A percentile compares a stretch with the other conserved stretches of the same genome.
phyloP scores from a whole-genome alignment of 2,888 invertebrate genomes.

The Spisula subtruncata region DNA sequence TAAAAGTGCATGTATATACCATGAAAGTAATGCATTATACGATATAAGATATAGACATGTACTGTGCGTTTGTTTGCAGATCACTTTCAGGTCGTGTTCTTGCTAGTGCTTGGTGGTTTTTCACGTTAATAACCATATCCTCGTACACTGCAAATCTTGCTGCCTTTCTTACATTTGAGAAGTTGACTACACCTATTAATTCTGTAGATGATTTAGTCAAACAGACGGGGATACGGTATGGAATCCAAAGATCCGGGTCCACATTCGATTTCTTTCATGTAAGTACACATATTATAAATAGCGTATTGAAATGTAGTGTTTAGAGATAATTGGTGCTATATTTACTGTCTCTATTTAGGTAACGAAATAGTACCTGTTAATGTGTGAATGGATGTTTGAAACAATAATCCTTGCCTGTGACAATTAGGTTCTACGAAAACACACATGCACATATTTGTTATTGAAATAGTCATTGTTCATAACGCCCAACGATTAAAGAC shows the following conservation, averaged over 20 bases:
- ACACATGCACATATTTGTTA: too few relatives aligned
- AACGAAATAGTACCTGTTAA: too few relatives aligned
- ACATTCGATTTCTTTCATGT: slow-evolving; percentile 98
- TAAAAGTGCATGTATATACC: too few relatives aligned
- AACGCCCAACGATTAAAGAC: too few relatives aligned
- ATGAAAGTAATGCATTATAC: too few relatives aligned
- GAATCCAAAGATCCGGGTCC: slow-evolving; percentile 96
- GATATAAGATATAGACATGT: background rate
- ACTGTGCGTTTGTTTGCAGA: slow-evolving; percentile 65
- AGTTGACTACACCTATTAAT: slow-evolving; percentile 92
- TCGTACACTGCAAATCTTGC: slow-evolving; percentile 88
- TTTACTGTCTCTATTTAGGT: too few relatives aligned
- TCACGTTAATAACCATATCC: slow-evolving; percentile 88
- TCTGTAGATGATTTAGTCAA: slow-evolving; percentile 98
- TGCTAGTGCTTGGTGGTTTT: slow-evolving; percentile 88
- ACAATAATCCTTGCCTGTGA: too few relatives aligned
- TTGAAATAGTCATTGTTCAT: too few relatives aligned
- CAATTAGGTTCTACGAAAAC: too few relatives aligned
- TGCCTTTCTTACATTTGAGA: slow-evolving; percentile 87
- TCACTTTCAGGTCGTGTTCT: slow-evolving; percentile 88
- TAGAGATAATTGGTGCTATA: too few relatives aligned
- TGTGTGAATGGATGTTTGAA: too few relatives aligned
- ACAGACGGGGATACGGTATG: slow-evolving; percentile 98
- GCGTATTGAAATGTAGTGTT: too few relatives aligned
- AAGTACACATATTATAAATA: slow-evolving; percentile 78